These are phyloP conservation scores for Philopedon plagiatum DNA, from an alignment of 2,888 invertebrate species.

Conservation along the genomic window DNA sequence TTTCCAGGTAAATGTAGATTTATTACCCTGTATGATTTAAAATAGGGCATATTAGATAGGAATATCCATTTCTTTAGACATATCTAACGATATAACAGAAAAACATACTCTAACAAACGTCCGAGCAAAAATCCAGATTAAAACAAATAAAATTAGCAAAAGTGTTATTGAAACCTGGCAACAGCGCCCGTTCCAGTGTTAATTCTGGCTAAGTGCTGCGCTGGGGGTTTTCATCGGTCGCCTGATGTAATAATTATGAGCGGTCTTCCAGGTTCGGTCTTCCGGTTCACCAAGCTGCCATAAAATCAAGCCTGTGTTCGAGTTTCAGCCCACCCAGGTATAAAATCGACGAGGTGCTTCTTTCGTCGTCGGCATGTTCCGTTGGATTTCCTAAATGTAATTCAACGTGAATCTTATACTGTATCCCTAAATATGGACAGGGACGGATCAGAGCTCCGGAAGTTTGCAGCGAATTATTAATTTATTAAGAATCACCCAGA, in stretches of 20 bases:
- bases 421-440: neutral
- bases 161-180: neutral
- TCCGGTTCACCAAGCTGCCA: constrained; percentile 34
- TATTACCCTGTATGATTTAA: no score
- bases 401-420: constrained; percentile 34
- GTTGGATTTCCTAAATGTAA: constrained; percentile 36
- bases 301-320: constrained; percentile 35
- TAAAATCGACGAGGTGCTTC: constrained; percentile 39
- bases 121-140: no score
- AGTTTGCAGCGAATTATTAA: no score
- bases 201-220: constrained; percentile 14
- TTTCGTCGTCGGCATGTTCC: constrained; percentile 29
- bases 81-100: no score
- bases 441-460: neutral
- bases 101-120: no score
- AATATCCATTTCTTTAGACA: no score
- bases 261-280: constrained; percentile 33
- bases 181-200: neutral
- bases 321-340: constrained; percentile 36
- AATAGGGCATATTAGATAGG: no score
- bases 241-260: constrained; percentile 46
- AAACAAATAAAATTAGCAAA: neutral
- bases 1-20: no score
- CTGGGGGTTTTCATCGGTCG: neutral
- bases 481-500: no score